phyloP scores from a whole-genome alignment of 1,140 invertebrate genomes.

The roundworm (Caenorhabditis elegans) region WBcel235 BX284604.4:7908501-7909000 shows the following conservation, averaged over 20 bases:
- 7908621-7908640: background rate
- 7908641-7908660: background rate
- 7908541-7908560: background rate
- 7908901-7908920: background rate
- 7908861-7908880: background rate
- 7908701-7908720: background rate
- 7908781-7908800: background rate
- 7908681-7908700: background rate
- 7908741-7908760: too few species aligned
- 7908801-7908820: conserved; percentile 17
- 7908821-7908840: conserved; percentile 19
- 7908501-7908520: background rate
- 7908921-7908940: background rate
- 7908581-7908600: background rate
- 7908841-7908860: background rate
- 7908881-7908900: conserved; percentile 18
- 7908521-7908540: background rate
- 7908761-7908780: too few species aligned
- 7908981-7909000: too few species aligned
- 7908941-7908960: conserved; percentile 15
- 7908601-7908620: background rate
- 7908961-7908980: too few species aligned
- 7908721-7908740: too few species aligned
- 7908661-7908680: background rate
- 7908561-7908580: background rate